A percentile compares a stretch with the other conserved stretches of the same genome.
phyloP scores from a whole-genome alignment of 2,888 invertebrate species.

The Corbicula japonica region DNA sequence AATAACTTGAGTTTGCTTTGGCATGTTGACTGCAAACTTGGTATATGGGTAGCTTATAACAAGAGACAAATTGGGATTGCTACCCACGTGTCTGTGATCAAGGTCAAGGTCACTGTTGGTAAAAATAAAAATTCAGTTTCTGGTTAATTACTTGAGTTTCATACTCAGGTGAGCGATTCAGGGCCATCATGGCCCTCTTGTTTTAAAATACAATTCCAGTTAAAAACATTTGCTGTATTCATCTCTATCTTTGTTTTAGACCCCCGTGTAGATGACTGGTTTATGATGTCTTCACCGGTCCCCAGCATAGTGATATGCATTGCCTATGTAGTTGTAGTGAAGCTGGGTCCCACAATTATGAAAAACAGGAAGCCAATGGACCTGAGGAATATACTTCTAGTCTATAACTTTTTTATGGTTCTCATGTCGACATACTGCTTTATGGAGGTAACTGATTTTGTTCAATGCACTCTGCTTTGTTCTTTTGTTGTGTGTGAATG shows the following conservation, averaged over 20 bases:
- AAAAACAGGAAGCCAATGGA: conserved; percentile 95
- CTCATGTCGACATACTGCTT: conserved; percentile 96
- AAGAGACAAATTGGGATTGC: too few species aligned
- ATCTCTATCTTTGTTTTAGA: conserved; percentile 88
- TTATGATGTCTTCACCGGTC: conserved; percentile 95
- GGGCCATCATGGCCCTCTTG: not conserved
- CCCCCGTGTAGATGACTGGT: conserved; percentile 95
- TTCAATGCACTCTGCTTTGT: too few species aligned
- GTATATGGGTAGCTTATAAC: too few species aligned
- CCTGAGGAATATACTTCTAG: conserved; percentile 92
- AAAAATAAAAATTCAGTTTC: too few species aligned
- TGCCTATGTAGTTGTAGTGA: conserved; percentile 93
- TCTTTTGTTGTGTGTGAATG: too few species aligned
- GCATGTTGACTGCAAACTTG: too few species aligned
- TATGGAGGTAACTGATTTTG: conserved; percentile 91
- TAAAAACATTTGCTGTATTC: not conserved
- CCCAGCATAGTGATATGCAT: conserved; percentile 94
- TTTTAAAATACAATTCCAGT: not conserved
- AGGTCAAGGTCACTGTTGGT: not conserved
- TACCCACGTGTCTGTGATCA: not conserved
- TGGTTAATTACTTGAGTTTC: too few species aligned
- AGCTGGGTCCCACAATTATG: conserved; percentile 93
- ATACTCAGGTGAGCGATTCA: too few species aligned
- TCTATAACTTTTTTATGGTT: conserved; percentile 96
- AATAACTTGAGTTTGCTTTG: too few species aligned